Evolutionary conservation across 2,888 invertebrate species (phyloP).

Genomic region (Synergus umbraculus): DNA sequence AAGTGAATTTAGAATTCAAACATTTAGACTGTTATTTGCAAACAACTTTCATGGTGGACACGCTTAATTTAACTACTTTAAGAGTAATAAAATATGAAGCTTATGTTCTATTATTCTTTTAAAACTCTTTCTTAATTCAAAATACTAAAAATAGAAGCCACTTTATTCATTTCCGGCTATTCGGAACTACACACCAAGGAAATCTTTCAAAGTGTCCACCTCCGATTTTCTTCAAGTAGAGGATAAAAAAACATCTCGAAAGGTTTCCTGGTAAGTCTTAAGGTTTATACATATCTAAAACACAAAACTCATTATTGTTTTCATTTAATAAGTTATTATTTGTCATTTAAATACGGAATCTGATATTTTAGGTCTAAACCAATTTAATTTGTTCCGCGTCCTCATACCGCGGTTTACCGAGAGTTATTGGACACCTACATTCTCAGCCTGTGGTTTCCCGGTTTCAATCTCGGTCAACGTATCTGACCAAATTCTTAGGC

Average conservation of each 20-base stretch:
- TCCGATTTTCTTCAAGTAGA: too few species aligned
- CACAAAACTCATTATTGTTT: too few species aligned
- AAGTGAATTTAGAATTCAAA: background rate
- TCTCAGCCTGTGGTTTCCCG: constrained; percentile 4
- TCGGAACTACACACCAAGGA: too few species aligned
- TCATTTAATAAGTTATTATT: background rate
- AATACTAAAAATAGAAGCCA: background rate
- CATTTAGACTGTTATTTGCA: constrained; percentile 5
- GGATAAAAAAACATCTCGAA: too few species aligned
- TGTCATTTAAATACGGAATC: background rate
- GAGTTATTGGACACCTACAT: constrained; percentile 19
- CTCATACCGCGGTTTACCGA: constrained; percentile 22
- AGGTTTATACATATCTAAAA: too few species aligned
- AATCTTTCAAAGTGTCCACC: too few species aligned
- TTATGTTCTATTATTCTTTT: background rate
- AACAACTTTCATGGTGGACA: constrained; percentile 24
- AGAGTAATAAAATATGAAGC: constrained; percentile 3
- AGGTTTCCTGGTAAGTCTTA: too few species aligned
- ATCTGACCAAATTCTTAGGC: background rate
- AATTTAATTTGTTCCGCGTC: background rate
- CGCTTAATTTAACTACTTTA: constrained; percentile 2
- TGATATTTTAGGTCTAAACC: background rate
- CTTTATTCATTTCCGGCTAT: background rate
- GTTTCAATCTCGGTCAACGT: background rate
- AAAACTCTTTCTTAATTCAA: background rate